A percentile compares a stretch with the other conserved stretches of the same genome.
Evolutionary conservation across 2,797 vertebrate species (phyloP).

Genomic region (Darevskia mixta): DNA sequence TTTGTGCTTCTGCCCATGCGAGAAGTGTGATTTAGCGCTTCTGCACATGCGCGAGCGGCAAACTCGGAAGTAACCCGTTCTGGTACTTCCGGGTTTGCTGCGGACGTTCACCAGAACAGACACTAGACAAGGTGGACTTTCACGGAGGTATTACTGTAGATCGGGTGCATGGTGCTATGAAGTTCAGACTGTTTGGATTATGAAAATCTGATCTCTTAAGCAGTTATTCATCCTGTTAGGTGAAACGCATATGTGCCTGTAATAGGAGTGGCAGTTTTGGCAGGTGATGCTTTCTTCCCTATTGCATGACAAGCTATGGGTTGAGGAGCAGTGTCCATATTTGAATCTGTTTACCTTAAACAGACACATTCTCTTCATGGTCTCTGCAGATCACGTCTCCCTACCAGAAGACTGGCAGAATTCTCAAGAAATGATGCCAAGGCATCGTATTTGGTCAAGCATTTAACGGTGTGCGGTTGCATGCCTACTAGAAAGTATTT

Average conservation of each 20-base stretch:
- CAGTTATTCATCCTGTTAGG: not conserved
- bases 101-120: too few species aligned
- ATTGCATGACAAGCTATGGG: not conserved
- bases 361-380: not conserved
- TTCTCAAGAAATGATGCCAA: not conserved
- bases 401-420: not conserved
- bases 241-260: not conserved
- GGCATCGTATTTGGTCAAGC: not conserved
- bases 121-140: too few species aligned
- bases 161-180: too few species aligned
- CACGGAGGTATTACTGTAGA: too few species aligned
- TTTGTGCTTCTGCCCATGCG: too few species aligned
- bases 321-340: not conserved
- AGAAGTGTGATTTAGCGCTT: too few species aligned
- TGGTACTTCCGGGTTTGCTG: too few species aligned
- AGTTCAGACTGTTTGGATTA: not conserved
- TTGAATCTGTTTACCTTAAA: not conserved
- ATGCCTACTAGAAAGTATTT: not conserved
- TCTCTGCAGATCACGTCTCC: too few species aligned
- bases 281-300: not conserved
- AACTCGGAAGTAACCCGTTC: too few species aligned
- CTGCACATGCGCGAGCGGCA: too few species aligned
- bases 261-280: not conserved
- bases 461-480: not conserved
- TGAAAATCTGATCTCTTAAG: not conserved